A percentile compares a stretch with the other conserved stretches of the same genome.
These are phyloP conservation scores for Synergus japonicus DNA, from an alignment of 2,888 invertebrate species.

Conservation along the genomic window DNA sequence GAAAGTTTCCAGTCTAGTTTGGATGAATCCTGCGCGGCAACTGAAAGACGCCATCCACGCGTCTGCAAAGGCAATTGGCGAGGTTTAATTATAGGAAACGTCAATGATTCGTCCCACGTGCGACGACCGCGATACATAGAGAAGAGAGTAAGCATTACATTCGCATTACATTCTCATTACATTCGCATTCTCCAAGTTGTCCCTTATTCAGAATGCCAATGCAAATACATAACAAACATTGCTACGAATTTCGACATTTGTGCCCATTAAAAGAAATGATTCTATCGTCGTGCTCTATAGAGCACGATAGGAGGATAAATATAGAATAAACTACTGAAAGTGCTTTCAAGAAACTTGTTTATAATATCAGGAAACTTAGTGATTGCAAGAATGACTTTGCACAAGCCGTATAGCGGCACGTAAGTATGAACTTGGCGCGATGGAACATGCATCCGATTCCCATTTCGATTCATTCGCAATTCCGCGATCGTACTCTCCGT, in stretches of 20 bases:
- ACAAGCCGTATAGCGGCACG: neutral
- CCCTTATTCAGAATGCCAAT: neutral
- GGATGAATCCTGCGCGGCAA: conserved; percentile 24
- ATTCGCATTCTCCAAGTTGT: neutral
- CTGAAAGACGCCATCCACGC: conserved; percentile 15
- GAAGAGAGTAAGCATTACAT: conserved; percentile 24
- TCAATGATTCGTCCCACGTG: conserved; percentile 60
- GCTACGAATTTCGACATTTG: neutral
- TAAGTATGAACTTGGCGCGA: conserved; percentile 30
- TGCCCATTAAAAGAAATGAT: neutral
- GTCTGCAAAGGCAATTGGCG: conserved; percentile 42
- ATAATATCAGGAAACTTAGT: conserved; percentile 4
- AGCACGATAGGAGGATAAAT: too few species aligned
- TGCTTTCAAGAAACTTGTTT: conserved; percentile 16
- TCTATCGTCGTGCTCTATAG: too few species aligned
- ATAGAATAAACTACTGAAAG: neutral
- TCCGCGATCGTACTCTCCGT: conserved; percentile 32
- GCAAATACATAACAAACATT: neutral
- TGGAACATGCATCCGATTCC: conserved; percentile 19
- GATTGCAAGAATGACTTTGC: conserved; percentile 15
- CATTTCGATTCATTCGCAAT: conserved; percentile 56
- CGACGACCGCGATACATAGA: conserved; percentile 60
- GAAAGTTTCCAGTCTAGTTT: conserved; percentile 27
- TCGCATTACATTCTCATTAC: neutral
- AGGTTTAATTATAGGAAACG: conserved; percentile 59